Evolutionary conservation across 2,888 invertebrate genomes (phyloP).

Genomic region (Parnassius mnemosyne): DNA sequence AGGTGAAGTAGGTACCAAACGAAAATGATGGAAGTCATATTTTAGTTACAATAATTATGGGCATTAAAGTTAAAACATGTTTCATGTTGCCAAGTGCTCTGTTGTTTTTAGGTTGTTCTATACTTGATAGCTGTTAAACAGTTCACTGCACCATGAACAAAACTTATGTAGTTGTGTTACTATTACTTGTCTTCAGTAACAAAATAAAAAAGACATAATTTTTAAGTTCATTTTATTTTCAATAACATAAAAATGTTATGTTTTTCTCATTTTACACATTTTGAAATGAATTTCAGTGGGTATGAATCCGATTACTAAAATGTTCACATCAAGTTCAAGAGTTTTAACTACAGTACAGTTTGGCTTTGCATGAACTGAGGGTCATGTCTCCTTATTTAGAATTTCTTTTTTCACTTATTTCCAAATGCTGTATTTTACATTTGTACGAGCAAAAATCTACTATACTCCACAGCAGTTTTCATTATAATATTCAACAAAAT

Average conservation of each 20-base stretch:
- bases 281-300: constrained; percentile 73
- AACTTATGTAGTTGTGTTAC: too few species aligned
- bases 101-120: too few species aligned
- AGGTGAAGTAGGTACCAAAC: too few species aligned
- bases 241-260: constrained; percentile 82
- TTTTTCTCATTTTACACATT: constrained; percentile 75
- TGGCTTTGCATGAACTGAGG: constrained; percentile 67
- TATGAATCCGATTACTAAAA: constrained; percentile 71
- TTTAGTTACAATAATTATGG: too few species aligned
- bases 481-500: constrained; percentile 74
- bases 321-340: constrained; percentile 67
- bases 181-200: too few species aligned
- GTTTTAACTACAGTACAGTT: constrained; percentile 71
- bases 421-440: constrained; percentile 71
- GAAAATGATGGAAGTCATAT: too few species aligned
- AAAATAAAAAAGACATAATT: constrained; percentile 50
- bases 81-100: too few species aligned
- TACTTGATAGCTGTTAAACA: too few species aligned
- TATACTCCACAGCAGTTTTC: constrained; percentile 60
- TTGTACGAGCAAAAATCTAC: constrained; percentile 71
- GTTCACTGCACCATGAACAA: too few species aligned
- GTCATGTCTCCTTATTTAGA: constrained; percentile 52
- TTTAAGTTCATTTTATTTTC: constrained; percentile 81
- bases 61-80: too few species aligned
- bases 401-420: constrained; percentile 77